Evolutionary conservation across 2,113 vertebrate genomes (phyloP).

Genomic region (Silurus meridionalis): DNA sequence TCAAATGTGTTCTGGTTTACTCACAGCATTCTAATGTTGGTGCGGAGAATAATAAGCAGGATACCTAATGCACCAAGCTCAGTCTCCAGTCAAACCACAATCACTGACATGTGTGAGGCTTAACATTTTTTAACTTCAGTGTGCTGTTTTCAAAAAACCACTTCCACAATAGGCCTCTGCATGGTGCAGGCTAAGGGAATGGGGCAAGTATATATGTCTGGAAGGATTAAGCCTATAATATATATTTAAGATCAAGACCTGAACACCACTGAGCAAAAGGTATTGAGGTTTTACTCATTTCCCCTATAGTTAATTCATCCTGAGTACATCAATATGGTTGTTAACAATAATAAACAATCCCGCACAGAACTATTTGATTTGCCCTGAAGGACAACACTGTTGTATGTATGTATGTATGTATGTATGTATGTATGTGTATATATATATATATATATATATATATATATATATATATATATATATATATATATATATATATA

Average conservation of each 20-base stretch:
- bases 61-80: conserved; percentile 55
- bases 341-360: conserved; percentile 16
- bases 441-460: no score
- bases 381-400: background rate
- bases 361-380: background rate
- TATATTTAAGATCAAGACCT: conserved; percentile 20
- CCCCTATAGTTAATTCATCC: background rate
- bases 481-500: no score
- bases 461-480: no score
- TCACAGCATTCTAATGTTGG: conserved; percentile 14
- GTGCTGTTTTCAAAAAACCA: conserved; percentile 63
- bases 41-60: conserved; percentile 42
- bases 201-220: background rate
- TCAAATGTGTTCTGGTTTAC: background rate
- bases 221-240: conserved; percentile 38
- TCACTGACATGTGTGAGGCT: conserved; percentile 70
- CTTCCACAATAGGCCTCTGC: conserved; percentile 53
- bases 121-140: conserved; percentile 66
- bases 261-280: conserved; percentile 18
- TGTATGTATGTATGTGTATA: no score
- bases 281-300: conserved; percentile 19
- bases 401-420: no score
- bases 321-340: conserved; percentile 20
- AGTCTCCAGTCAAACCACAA: conserved; percentile 64
- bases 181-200: conserved; percentile 26